Percentiles rank a stretch among this genome's conserved stretches.
Conservation (phyloP, 2,888 invertebrate genomes). For the Tiliacea aurago region DNA sequence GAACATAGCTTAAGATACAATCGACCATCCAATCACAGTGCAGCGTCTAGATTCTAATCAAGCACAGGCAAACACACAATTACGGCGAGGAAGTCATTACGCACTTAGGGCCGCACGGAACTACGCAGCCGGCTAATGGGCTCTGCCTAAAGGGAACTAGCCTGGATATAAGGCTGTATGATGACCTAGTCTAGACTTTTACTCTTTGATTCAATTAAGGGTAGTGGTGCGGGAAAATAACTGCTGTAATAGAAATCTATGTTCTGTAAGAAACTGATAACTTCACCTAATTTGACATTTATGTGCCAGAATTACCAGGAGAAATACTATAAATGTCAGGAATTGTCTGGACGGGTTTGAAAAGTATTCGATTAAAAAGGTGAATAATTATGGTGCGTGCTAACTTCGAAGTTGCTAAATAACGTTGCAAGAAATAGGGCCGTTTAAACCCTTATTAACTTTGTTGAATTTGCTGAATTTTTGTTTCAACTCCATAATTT, state of each 20-base stretch:
- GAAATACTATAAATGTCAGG: neutral
- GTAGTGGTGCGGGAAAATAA: neutral
- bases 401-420: neutral
- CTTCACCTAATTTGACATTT: neutral
- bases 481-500: neutral
- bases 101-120: conserved; percentile 47
- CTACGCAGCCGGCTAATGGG: conserved; percentile 43
- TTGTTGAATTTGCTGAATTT: neutral
- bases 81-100: conserved; percentile 59
- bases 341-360: neutral
- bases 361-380: too few species aligned
- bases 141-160: conserved; percentile 20
- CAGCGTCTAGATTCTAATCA: conserved; percentile 50
- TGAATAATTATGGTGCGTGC: neutral
- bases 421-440: neutral
- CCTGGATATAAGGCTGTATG: conserved; percentile 1
- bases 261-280: neutral
- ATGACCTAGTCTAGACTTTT: conserved; percentile 19
- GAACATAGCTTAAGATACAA: conserved; percentile 26
- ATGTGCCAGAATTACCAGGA: neutral
- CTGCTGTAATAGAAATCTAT: conserved; percentile 9
- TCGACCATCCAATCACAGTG: conserved; percentile 41
- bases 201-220: conserved; percentile 1
- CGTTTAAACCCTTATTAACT: neutral
- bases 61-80: conserved; percentile 54